Conservation (phyloP, 2,113 vertebrate species). For the Pelvicachromis taeniatus region DNA sequence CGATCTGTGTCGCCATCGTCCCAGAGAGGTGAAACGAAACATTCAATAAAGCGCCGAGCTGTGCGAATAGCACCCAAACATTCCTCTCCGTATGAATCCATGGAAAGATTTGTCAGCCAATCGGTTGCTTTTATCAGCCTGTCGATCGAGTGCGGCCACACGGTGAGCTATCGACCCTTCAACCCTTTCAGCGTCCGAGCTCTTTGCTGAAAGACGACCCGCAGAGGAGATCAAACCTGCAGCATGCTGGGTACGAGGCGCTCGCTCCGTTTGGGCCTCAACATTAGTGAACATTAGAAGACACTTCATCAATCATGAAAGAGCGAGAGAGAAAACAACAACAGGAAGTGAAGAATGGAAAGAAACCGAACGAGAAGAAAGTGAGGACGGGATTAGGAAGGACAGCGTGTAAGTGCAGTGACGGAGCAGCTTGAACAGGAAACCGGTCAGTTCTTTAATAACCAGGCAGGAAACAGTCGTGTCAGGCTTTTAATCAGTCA, state of each 20-base stretch:
- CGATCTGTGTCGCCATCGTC: not conserved
- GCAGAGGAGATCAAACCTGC: slow-evolving; percentile 36
- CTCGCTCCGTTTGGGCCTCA: not conserved
- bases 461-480: slow-evolving; percentile 22
- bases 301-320: not conserved
- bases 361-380: not conserved
- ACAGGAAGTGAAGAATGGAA: not conserved
- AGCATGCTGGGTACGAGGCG: slow-evolving; percentile 9
- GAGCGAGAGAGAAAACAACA: not conserved
- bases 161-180: slow-evolving; percentile 21
- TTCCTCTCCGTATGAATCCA: not conserved
- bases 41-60: not conserved
- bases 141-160: slow-evolving; percentile 2
- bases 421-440: not conserved
- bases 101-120: slow-evolving; percentile 16
- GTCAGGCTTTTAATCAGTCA: slow-evolving; percentile 39
- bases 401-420: not conserved
- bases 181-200: slow-evolving; percentile 16
- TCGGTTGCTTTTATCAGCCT: not conserved
- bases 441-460: slow-evolving; percentile 1
- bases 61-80: not conserved
- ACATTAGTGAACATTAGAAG: slow-evolving; percentile 24
- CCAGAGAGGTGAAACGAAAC: not conserved
- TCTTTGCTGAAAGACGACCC: slow-evolving; percentile 18
- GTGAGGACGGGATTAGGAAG: not conserved